Percentiles rank a stretch among this genome's conserved stretches.
phyloP scores from a whole-genome alignment of 2,888 invertebrate genomes.

The Cerastoderma edule region DNA sequence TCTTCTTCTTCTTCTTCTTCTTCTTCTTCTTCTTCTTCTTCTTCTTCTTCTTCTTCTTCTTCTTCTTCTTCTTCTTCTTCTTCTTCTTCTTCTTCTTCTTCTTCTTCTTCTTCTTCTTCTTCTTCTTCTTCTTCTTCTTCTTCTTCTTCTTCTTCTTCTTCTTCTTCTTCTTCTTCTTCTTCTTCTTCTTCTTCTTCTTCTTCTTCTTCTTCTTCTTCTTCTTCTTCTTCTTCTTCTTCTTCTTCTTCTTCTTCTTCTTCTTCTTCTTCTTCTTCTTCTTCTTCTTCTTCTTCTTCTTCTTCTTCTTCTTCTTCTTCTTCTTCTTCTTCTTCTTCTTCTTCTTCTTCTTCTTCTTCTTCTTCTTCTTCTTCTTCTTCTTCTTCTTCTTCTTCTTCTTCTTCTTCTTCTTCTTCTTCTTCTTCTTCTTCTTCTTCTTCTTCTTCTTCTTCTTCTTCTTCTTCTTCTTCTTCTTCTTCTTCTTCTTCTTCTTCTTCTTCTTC shows the following conservation, averaged over 20 bases:
- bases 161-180: not conserved
- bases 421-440: constrained; percentile 6
- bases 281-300: no score
- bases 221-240: not conserved
- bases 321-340: no score
- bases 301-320: no score
- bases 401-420: not conserved
- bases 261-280: no score
- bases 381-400: not conserved
- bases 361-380: not conserved
- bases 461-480: no score
- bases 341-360: no score
- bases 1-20: no score
- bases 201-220: not conserved
- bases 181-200: not conserved
- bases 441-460: no score
- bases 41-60: no score
- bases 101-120: not conserved
- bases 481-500: no score
- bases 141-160: not conserved
- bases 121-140: not conserved
- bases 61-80: not conserved
- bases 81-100: not conserved
- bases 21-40: no score
- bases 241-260: not conserved